phyloP scores from a whole-genome alignment of 2,113 vertebrate genomes.

The Emberiza fucata region DNA sequence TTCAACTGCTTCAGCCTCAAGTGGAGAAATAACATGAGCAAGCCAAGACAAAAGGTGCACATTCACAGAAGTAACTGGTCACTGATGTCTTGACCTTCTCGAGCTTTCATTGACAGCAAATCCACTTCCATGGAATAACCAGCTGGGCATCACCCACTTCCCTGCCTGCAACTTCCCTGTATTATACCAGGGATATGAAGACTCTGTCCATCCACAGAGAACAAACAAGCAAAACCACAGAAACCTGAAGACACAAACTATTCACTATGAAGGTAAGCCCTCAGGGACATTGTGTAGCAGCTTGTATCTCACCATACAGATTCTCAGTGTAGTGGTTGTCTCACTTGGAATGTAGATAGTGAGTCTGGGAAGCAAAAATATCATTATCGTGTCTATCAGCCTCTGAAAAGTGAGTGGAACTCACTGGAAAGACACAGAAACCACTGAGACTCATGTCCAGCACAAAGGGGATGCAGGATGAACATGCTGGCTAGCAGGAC shows the following conservation, averaged over 20 bases:
- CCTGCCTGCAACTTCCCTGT: background rate
- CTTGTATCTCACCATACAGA: background rate
- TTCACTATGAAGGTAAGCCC: background rate
- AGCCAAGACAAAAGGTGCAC: background rate
- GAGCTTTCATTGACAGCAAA: background rate
- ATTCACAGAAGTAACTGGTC: background rate
- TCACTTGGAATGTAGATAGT: background rate
- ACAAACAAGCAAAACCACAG: background rate
- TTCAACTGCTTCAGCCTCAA: background rate
- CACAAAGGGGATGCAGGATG: rapidly evolving
- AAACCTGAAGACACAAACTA: background rate
- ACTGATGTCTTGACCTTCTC: background rate
- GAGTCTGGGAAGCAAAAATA: background rate
- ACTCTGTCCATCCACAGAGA: background rate
- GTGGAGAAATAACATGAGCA: background rate
- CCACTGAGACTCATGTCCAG: background rate
- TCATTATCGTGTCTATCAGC: background rate
- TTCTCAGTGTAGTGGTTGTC: background rate
- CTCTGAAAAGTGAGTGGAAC: background rate
- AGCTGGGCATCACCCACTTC: background rate
- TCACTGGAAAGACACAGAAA: background rate
- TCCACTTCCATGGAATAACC: background rate
- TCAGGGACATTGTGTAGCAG: background rate
- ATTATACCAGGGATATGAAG: background rate
- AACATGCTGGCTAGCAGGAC: background rate